Conservation (phyloP, 2,888 invertebrate species). For the Monopis laevigella region DNA sequence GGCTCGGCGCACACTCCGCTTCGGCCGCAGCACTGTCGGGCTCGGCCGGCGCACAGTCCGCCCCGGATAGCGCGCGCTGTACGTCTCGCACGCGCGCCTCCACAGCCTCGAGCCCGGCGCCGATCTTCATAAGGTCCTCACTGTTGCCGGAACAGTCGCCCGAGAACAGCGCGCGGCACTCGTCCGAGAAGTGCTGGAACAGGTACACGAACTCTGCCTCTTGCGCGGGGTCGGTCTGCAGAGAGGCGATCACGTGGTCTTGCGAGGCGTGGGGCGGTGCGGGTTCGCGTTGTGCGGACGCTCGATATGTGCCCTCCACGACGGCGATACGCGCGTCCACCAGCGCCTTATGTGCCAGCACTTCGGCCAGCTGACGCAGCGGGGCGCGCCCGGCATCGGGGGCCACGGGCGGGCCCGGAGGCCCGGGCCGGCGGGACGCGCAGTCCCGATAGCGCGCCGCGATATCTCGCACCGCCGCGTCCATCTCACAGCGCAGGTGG, state of each 20-base stretch:
- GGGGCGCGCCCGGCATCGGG: slow-evolving; percentile 31
- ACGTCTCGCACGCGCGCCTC: slow-evolving; percentile 54
- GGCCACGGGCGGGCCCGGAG: slow-evolving; percentile 31
- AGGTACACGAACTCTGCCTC: slow-evolving; percentile 75
- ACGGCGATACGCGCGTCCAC: slow-evolving; percentile 80
- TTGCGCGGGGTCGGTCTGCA: slow-evolving; percentile 66
- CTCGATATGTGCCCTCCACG: slow-evolving; percentile 67
- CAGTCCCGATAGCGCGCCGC: slow-evolving; percentile 73
- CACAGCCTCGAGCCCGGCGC: slow-evolving; percentile 60
- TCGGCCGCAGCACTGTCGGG: slow-evolving; percentile 19
- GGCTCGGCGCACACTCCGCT: slow-evolving; percentile 16
- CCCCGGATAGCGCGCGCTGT: slow-evolving; percentile 37
- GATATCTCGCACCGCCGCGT: slow-evolving; percentile 73
- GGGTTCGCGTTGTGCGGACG: slow-evolving; percentile 29
- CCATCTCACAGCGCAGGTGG: slow-evolving; percentile 76
- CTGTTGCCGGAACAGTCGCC: slow-evolving; percentile 65
- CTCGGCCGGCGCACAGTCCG: slow-evolving; percentile 22
- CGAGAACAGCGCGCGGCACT: slow-evolving; percentile 69
- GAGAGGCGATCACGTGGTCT: slow-evolving; percentile 47
- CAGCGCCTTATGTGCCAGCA: slow-evolving; percentile 77
- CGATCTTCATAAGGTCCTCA: slow-evolving; percentile 65
- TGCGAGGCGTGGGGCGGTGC: slow-evolving; percentile 29
- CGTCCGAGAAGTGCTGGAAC: slow-evolving; percentile 70
- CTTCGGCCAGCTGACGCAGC: slow-evolving; percentile 73
- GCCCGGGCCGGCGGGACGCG: slow-evolving; percentile 63